Conservation (phyloP, 2,888 invertebrate species). For the Leptinotarsa haldemani region DNA sequence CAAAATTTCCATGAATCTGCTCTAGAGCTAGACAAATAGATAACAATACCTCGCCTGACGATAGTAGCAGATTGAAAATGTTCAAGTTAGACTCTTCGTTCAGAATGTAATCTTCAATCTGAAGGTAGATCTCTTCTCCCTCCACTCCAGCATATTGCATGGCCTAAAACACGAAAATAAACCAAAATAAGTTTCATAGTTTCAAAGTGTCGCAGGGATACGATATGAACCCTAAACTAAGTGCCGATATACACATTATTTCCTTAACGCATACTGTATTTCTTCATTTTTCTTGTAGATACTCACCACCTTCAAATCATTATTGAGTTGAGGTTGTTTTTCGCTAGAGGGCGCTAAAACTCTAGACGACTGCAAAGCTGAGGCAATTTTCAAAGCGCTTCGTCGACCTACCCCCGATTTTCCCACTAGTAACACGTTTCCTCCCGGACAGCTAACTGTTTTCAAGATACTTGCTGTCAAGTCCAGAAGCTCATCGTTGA, state of each 20-base stretch:
- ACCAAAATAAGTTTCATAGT: background rate
- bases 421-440: conserved; percentile 79
- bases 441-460: conserved; percentile 71
- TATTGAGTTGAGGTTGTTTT: conserved; percentile 73
- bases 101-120: conserved; percentile 87
- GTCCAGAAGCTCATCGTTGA: conserved; percentile 76
- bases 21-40: too few relatives aligned
- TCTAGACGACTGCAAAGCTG: conserved; percentile 78
- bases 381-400: conserved; percentile 80
- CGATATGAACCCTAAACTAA: background rate
- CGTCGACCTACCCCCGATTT: conserved; percentile 84
- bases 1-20: background rate
- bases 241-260: background rate
- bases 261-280: too few relatives aligned
- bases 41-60: conserved; percentile 76
- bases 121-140: conserved; percentile 78
- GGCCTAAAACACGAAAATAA: conserved; percentile 66
- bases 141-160: conserved; percentile 85
- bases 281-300: background rate
- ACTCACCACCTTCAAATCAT: conserved; percentile 75
- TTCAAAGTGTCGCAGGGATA: background rate
- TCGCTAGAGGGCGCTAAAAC: conserved; percentile 63
- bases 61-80: conserved; percentile 80
- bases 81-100: conserved; percentile 77
- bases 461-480: conserved; percentile 75